Base-by-base conservation (phyloP, 2,113 vertebrate species). In the Cephalopterus ornatus region DNA sequence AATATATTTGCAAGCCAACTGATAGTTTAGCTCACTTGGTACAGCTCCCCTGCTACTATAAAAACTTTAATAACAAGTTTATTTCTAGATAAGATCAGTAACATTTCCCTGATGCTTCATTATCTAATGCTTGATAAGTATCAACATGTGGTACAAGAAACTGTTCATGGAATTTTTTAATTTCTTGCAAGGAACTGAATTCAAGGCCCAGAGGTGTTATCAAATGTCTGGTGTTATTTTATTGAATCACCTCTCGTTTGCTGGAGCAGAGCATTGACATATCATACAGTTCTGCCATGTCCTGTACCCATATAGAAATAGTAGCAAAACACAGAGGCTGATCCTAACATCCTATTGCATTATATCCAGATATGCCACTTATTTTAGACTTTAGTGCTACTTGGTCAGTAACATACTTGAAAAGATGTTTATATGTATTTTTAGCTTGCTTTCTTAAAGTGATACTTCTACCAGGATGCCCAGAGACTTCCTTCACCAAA, bases 221-320 rank as follows among this genome's bases (percentile, higher is more conserved):
- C 27, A 27, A 71, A 37, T 44, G 24, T 81, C 23, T 79, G 52
- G 14, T 85, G 37, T 14, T 90, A 0, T 94, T 90, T 94, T 73
- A 46, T 26, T 85, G 14, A 26, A 41, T 87, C 62, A 53, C 11
- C 2, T 5, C 35, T 74, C 17, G 18, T 0, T 0, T 70, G 26
- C 14, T 80, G 47, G 19, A 73, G 37, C n/a, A 70, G 37, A 85
- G 35, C 49, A 82, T 50, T 28, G 35, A 18, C 19, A 49, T 22
- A 12, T 49, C 75, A 19, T 44, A 28, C 6, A 47, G 32, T 70
- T 75, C 47, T 78, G 26, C 42, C 27, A 2, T 50, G 35, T 74
- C 33, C 55, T 50, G 14, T 22, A 42, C 17, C 30, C 19, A 1
- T 26, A 16, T 5, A 78, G 55, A 67, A 84, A 81, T 5, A 70